Percentiles rank a stretch among this genome's conserved stretches.
Conservation (phyloP, 2,888 invertebrate genomes). For the Timandra comae region DNA sequence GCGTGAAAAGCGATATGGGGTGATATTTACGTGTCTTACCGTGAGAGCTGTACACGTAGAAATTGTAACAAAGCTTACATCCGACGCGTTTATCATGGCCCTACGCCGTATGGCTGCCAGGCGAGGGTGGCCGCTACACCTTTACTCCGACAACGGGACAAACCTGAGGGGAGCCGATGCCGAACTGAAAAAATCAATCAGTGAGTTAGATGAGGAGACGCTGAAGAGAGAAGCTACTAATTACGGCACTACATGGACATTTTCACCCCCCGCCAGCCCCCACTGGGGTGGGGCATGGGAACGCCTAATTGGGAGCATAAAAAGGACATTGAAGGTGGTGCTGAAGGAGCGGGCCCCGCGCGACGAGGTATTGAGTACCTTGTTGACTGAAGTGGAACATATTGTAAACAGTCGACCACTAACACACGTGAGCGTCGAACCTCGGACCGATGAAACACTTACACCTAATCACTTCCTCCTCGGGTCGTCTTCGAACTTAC, state of each 20-base stretch:
- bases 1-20: slow-evolving; percentile 11
- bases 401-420: slow-evolving; percentile 12
- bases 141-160: slow-evolving; percentile 20
- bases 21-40: slow-evolving; percentile 19
- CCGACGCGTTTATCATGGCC: slow-evolving; percentile 13
- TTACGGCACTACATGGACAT: slow-evolving; percentile 1
- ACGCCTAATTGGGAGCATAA: slow-evolving; percentile 2
- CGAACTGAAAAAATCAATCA: slow-evolving; percentile 5
- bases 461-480: slow-evolving; percentile 16
- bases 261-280: slow-evolving; percentile 3
- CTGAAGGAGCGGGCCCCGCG: neutral
- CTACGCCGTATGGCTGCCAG: slow-evolving; percentile 12
- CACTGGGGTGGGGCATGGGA: slow-evolving; percentile 3
- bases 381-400: neutral
- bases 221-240: neutral
- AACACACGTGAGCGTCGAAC: slow-evolving; percentile 8
- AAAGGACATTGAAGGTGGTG: neutral
- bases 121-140: slow-evolving; percentile 9
- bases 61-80: slow-evolving; percentile 4
- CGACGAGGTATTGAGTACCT: neutral
- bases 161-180: slow-evolving; percentile 9
- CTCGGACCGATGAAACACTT: slow-evolving; percentile 4
- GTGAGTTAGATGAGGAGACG: neutral
- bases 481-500: slow-evolving; percentile 8
- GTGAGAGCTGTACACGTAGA: slow-evolving; percentile 18